These are phyloP conservation scores for Drosophila tristis DNA, from an alignment of 1,140 invertebrate species.

Conservation along the genomic window DNA sequence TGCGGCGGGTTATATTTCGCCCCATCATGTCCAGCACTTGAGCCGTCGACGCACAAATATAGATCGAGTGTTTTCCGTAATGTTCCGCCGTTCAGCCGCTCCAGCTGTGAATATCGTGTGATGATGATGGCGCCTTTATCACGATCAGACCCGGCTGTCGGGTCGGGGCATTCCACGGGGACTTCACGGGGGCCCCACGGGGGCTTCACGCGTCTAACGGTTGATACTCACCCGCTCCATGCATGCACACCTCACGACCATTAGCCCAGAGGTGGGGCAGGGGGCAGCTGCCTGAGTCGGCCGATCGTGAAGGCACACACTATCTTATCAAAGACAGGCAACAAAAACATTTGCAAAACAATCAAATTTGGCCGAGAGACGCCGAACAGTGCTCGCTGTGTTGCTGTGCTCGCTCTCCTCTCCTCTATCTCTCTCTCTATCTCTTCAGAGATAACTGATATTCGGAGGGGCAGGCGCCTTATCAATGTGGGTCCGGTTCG, in stretches of 20 bases:
- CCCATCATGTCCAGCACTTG: conserved; percentile 47
- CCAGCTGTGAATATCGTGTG: conserved; percentile 33
- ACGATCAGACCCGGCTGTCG: conserved; percentile 43
- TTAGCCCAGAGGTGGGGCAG: background rate
- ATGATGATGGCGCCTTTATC: conserved; percentile 47
- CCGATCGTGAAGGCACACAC: conserved; percentile 26
- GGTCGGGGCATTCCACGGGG: conserved; percentile 28
- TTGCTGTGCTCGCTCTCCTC: conserved; percentile 15
- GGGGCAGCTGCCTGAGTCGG: conserved; percentile 31
- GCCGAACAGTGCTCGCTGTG: conserved; percentile 8
- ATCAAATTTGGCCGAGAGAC: conserved; percentile 11
- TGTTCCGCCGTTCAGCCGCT: too few relatives aligned
- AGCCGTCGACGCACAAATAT: conserved; percentile 35
- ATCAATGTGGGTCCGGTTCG: conserved; percentile 53
- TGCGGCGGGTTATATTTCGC: conserved; percentile 27
- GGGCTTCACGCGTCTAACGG: conserved; percentile 39
- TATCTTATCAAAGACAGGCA: conserved; percentile 46
- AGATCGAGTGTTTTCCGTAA: conserved; percentile 1
- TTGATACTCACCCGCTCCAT: conserved; percentile 43
- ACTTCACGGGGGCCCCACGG: conserved; percentile 66
- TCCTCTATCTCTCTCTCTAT: background rate
- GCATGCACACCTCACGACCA: conserved; percentile 55
- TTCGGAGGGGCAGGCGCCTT: conserved; percentile 21
- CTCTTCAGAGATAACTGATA: conserved; percentile 34
- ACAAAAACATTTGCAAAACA: conserved; percentile 1